Base-by-base conservation (phyloP, 2,113 vertebrate species). In the Salvelinus alpinus region DNA sequence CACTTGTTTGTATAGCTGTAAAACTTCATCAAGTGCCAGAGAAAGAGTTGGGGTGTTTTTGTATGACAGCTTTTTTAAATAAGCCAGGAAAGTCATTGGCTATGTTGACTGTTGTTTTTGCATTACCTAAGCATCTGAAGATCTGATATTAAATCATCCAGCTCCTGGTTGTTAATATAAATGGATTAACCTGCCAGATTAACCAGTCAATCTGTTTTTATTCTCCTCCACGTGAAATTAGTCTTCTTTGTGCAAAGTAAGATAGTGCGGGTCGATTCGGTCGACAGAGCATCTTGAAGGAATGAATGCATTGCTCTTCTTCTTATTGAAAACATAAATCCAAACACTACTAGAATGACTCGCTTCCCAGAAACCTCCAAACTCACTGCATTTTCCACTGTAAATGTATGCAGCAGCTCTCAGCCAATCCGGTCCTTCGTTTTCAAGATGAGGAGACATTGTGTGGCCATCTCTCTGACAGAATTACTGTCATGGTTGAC, bases 401-500 rank as follows among this genome's bases (percentile, higher is more conserved):
- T n/a, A 59, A 77, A 76, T 60, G 75, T 34, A 70, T 24, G 14
- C 38, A 70, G 25, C 25, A 29, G 64, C 71, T 31, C 71, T 79
- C 79, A 81, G 81, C 83, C 84, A 84, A 18, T 82, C 80, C 44
- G 70, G 70, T 71, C 78, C 78, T 81, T 75, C 79, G 81, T 72
- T 71, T 79, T 81, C 77, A 74, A 70, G 81, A 73, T 80, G 88
- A 86, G 76, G 66, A 25, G 24, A 25, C 64, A 77, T 65, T 90
- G 87, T 90, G 88, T 86, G 89, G 84, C 83, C 77, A 54, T 54
- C 88, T 88, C 86, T 89, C 86, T 88, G 73, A 51, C 80, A 81
- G 91, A 92, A 91, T 90, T 90, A 89, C 90, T 91, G 90, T 92
- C 89, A 93, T 84, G 90, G 85, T 90, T 88, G 88, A 88, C 82